Percentiles rank a stretch among this genome's conserved stretches.
Conservation (phyloP, 1,140 invertebrate species). For the silkworm (Bombyx mori) region DNA sequence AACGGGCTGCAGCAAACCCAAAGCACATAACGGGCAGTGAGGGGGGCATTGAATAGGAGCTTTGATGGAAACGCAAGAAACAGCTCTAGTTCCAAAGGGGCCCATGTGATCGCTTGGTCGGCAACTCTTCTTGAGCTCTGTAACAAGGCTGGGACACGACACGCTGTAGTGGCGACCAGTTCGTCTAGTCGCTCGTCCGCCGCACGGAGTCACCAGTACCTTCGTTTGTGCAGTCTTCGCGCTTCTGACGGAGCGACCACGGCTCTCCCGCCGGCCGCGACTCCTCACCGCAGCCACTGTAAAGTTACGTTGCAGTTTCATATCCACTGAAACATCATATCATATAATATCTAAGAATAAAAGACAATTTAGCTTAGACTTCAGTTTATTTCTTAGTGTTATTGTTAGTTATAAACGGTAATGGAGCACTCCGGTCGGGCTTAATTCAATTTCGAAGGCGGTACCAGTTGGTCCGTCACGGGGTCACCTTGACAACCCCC, state of each 20-base stretch:
- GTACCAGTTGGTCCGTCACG: slow-evolving; percentile 7
- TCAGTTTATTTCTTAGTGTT: too few relatives aligned
- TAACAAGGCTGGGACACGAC: slow-evolving; percentile 26
- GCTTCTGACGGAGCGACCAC: slow-evolving; percentile 8
- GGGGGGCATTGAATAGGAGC: background rate
- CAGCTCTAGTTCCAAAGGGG: slow-evolving; percentile 11
- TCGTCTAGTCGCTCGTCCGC: background rate
- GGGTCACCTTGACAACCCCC: slow-evolving; percentile 14
- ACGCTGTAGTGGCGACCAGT: slow-evolving; percentile 15
- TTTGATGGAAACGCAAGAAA: slow-evolving; percentile 2
- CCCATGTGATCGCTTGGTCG: slow-evolving; percentile 11
- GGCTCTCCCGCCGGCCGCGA: slow-evolving; percentile 16
- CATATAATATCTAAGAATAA: too few relatives aligned
- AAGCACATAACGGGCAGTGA: background rate
- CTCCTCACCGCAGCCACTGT: slow-evolving; percentile 22
- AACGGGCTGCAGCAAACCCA: slow-evolving; percentile 2
- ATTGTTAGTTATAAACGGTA: too few relatives aligned
- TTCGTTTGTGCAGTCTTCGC: slow-evolving; percentile 15
- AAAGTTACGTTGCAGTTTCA: slow-evolving; percentile 9
- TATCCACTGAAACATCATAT: too few relatives aligned
- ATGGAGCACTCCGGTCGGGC: background rate
- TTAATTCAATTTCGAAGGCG: slow-evolving; percentile 1
- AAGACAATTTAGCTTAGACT: too few relatives aligned
- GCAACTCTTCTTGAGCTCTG: slow-evolving; percentile 5
- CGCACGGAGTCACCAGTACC: slow-evolving; percentile 8